These are phyloP conservation scores for Paelopatides confundens DNA, from an alignment of 53 echinoderm and acorn worm species.

Conservation along the genomic window DNA sequence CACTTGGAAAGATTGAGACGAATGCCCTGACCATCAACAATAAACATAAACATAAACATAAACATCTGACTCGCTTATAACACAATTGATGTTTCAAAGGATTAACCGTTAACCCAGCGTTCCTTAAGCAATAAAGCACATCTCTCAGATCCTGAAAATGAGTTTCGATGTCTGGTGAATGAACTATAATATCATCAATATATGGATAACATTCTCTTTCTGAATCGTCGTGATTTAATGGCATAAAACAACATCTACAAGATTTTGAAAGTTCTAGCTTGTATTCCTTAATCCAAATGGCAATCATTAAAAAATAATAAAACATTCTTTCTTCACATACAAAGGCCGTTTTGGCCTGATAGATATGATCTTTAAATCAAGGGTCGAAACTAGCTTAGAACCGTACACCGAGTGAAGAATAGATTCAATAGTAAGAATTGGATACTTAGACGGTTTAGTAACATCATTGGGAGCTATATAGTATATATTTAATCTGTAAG, in stretches of 20 bases:
- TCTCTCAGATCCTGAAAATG: slow-evolving; percentile 7
- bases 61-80: background rate
- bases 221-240: no score
- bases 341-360: background rate
- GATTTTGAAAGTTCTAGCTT: slow-evolving; percentile 1
- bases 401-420: slow-evolving; percentile 19
- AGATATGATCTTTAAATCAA: slow-evolving; percentile 31
- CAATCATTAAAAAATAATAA: no score
- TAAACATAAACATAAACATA: no score
- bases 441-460: slow-evolving; percentile 57
- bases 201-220: no score
- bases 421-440: no score
- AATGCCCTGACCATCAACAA: slow-evolving; percentile 2
- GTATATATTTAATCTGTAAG: slow-evolving; percentile 60
- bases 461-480: no score
- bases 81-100: slow-evolving; percentile 47
- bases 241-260: no score
- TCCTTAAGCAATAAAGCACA: slow-evolving; percentile 29
- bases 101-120: slow-evolving; percentile 58
- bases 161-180: no score
- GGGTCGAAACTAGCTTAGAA: slow-evolving; percentile 22
- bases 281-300: no score
- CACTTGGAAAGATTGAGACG: background rate
- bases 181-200: no score
- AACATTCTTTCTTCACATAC: no score